Evolutionary conservation across 2,113 vertebrate genomes (phyloP), one percentile per base, ranked within the genome.

Genomic region (Cheirogaleus medius): DNA sequence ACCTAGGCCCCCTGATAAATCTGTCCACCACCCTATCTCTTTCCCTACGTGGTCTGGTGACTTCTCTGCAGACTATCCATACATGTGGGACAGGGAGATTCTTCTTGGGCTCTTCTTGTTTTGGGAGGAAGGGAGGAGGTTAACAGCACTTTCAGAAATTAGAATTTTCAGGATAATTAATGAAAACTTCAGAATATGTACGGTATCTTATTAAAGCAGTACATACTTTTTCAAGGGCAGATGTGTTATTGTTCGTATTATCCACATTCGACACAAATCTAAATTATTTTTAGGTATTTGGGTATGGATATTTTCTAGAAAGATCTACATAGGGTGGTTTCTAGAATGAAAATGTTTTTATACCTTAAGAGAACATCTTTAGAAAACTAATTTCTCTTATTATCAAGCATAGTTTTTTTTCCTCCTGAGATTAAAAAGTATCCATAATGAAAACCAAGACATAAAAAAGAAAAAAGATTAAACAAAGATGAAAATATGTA

Each of bases 371-470:
- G 39, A 20, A 54, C 52, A 77, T 77, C 87, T 90, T n/a, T 82
- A 77, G 63, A 54, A 95, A 93, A 86, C 32, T 47, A 69, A 76
- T 83, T 94, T 90, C 34, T 95, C 68, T 92, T 52, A 77, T 44
- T 60, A 73, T 54, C 18, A 54, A 52, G 25, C 64, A 47, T 21
- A 60, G 39, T 77, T 88, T 47, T n/a, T 49, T 83, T 44, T 5
- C 27, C 27, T 58, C 73, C 39, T 13, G 17, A 47, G 52, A 74
- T 68, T 44, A 81, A 74, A 86, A 86, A 68, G 39, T 34, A 44
- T 25, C 6, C 18, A 58, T 17, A 86, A 71, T 87, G 63, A 78
- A 95, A 86, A 90, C 9, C 34, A 90, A 20, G 18, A 81, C 32
- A 14, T 44, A 25, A 47, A 93, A 95, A 47, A 20, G 9, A 32